Evolutionary conservation across 2,113 vertebrate species (phyloP).

Genomic region (Trachemys scripta): DNA sequence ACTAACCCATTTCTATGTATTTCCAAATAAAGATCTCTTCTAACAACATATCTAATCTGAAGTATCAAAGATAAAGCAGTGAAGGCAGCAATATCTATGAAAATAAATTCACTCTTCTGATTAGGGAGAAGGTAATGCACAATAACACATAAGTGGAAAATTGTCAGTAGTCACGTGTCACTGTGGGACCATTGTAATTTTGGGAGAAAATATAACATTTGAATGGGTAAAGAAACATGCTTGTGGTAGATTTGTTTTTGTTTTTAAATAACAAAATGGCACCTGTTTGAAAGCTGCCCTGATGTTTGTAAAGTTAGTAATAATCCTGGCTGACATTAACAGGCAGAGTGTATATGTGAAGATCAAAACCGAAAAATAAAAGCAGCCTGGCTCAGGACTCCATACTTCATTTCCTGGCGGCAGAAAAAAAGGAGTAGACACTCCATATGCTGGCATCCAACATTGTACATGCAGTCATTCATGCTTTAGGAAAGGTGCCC

Average conservation of each 20-base stretch:
- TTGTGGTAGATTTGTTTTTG: constrained; percentile 64
- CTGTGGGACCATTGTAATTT: constrained; percentile 67
- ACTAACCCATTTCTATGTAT: constrained; percentile 13
- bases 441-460: constrained; percentile 7
- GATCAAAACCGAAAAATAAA: constrained; percentile 73
- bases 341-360: constrained; percentile 69
- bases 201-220: constrained; percentile 70
- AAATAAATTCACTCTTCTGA: constrained; percentile 68
- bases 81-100: constrained; percentile 56
- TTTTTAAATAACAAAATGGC: constrained; percentile 62
- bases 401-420: constrained; percentile 69
- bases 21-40: constrained; percentile 66
- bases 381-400: constrained; percentile 47
- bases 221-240: constrained; percentile 63
- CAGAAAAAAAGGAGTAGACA: constrained; percentile 63
- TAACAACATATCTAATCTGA: constrained; percentile 63
- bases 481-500: neutral
- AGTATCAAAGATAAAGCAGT: constrained; percentile 63
- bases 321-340: constrained; percentile 70
- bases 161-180: constrained; percentile 76
- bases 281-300: constrained; percentile 72
- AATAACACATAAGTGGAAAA: constrained; percentile 59
- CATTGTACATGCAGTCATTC: neutral
- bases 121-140: constrained; percentile 73
- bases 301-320: constrained; percentile 74